Evolutionary conservation across 2,888 invertebrate genomes (phyloP), one percentile per base, ranked within the genome.

Genomic region (Hermaeophaga mercurialis): DNA sequence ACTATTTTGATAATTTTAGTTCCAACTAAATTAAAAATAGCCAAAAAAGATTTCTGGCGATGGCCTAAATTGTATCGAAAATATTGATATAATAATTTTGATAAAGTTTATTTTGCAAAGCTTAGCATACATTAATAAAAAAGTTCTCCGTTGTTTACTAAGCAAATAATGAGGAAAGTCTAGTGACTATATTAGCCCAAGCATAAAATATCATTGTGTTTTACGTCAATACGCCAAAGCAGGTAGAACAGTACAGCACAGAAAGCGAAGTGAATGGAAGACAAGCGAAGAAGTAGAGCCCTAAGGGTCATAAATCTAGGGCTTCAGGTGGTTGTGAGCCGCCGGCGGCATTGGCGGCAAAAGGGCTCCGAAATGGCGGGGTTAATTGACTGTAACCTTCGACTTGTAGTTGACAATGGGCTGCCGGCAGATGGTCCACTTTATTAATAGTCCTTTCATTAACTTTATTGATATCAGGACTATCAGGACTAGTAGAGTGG

Each of bases 371-470:
- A 43, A 58, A 43, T 45, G 39, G 49, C 58, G 48, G 53, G 44
- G 49, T 54, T 54, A 54, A 58, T 58, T 54, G 58, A 58, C 48
- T 58, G 45, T 58, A 58, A 58, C 58, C 58, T 58, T 54, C 58
- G 58, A 54, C 58, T 58, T 48, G 58, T 49, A 58, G 58, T 58
- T 58, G 58, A 58, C 58, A 58, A 58, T 57, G 18, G 44, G 54
- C 58, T 54, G 54, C 43, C 43, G 39, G 49, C 54, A 53, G 54
- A 49, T 48, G 48, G 53, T 48, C 54, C 48, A 36, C 58, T 48
- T 54, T 54, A 58, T 58, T 58, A 58, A 58, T 58, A 26, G 58
- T 48, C 41, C 56, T 52, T 57, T 47, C 56, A 56, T 57, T 49
- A 54, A 48, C 43, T 36, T 48, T 43, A 47, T 54, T 31, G 41